Base-by-base conservation (phyloP, 2,797 vertebrate genomes). In the Malacoctenus gilli region DNA sequence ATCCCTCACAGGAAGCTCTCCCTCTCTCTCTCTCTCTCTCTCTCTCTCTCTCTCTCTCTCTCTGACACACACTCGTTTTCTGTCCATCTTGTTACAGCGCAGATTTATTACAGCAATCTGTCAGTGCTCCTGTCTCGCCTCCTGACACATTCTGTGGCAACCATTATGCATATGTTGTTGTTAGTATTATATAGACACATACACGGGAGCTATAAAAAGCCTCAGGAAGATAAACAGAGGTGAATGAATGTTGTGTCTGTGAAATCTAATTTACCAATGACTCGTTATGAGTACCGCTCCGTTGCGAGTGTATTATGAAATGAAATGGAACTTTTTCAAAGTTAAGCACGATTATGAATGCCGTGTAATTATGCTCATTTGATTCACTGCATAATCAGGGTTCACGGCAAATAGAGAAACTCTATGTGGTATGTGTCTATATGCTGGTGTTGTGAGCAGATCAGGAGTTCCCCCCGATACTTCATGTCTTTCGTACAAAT, bases 31-130 rank as follows among this genome's bases (percentile, higher is more conserved):
- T 65, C 22, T 48, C 59, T 69, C 41, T 48, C 36, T 53, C n/a
- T 4, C 25, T 28, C n/a, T n/a, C n/a, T n/a, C n/a, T 65, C 25
- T 47, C 59, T 69, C 41, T 65, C 22, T 48, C 59, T 69, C 41
- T 48, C 36, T 53, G 43, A 44, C 54, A 2, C 47, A 44, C 54
- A 2, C 30, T 72, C 64, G 25, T 50, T 79, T 69, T 75, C 50
- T 79, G 79, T 74, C 72, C 48, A 44, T 82, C 72, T 82, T 65
- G 73, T 87, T 79, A 72, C 59, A 70, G 62, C 49, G 9, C 42
- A 79, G 67, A 86, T 86, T 85, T 85, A 82, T 83, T 81, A 65
- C 59, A 40, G 53, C 72, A 76, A 83, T 83, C 73, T 75, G 76
- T 83, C 79, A 85, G 72, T 20, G 72, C 61, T 75, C 48, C 57